Evolutionary conservation across 2,888 invertebrate species (phyloP), one percentile per base, ranked within the genome.

Genomic region (Sphecodes monilicornis): DNA sequence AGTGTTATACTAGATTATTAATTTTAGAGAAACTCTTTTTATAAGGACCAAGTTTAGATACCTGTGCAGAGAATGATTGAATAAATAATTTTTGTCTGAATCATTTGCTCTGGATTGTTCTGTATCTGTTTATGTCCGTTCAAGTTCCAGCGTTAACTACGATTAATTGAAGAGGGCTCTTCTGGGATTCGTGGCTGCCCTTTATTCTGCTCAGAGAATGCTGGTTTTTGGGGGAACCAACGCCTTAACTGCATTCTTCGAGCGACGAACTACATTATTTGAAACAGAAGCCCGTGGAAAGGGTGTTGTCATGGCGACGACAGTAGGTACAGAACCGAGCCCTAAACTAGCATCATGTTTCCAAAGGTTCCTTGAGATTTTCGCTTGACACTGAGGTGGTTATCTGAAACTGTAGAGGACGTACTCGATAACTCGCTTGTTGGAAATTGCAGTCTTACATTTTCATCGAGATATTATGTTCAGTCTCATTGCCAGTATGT

Each of bases 281-380:
- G 81, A 83, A 85, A 85, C 71, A 79, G 77, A 82, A 79, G 36
- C 83, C 46, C 57, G 77, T 78, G 79, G 50, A 78, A 79, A 64
- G 86, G 85, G 86, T 76, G 86, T 90, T 80, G 87, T 86, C 88
- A 90, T 90, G 86, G 69, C 77, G 69, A 90, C 88, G 57, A 36
- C 36, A 18, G 29, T 39, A 69, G 46, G 81, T 85, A 77, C 70
- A 82, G 78, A 73, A 78, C 83, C 79, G 18, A 75, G 16, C 79
- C 85, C 87, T 80, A 84, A 82, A 84, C 86, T 86, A 82, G 86
- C 80, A 70, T 88, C 86, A 78, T 50, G 80, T 89, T 86, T 71
- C 86, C 82, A 88, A 89, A 88, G 88, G 78, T 85, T 83, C 88
- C 72, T 85, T 77, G 82, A 83, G 79, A 78, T 75, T 86, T 77